Evolutionary conservation across 2,888 invertebrate species (phyloP).

Genomic region (Drosophila multiciliata): DNA sequence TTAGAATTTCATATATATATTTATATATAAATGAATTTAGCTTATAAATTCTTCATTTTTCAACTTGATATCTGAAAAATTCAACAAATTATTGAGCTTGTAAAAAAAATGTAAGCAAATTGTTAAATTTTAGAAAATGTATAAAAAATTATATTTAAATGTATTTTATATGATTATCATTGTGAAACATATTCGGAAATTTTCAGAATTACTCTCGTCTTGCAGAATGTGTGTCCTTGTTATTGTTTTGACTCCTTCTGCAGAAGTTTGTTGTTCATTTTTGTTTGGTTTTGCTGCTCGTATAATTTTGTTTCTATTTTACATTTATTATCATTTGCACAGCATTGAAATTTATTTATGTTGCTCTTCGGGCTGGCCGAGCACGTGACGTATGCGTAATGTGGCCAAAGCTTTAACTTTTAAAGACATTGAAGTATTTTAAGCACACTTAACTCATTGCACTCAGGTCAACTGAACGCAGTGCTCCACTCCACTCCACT

Average conservation of each 20-base stretch:
- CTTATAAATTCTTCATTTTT: not conserved
- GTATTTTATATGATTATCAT: not conserved
- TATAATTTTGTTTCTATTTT: constrained; percentile 74
- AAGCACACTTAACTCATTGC: not conserved
- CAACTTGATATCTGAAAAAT: not conserved
- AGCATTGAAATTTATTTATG: constrained; percentile 78
- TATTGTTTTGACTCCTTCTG: constrained; percentile 80
- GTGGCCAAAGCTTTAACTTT: constrained; percentile 49
- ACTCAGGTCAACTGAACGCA: not conserved
- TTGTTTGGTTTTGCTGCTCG: constrained; percentile 41
- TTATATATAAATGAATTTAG: not conserved
- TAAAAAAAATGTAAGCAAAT: not conserved
- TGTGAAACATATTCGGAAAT: not conserved
- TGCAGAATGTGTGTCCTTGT: constrained; percentile 69
- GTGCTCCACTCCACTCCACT: constrained; percentile 10
- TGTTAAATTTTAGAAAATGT: not conserved
- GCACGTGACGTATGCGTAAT: constrained; percentile 65
- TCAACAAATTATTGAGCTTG: not conserved
- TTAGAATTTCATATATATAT: not conserved
- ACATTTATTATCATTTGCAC: constrained; percentile 79
- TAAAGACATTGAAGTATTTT: constrained; percentile 33
- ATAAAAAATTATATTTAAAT: too few species aligned
- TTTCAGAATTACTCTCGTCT: constrained; percentile 35
- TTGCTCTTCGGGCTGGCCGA: constrained; percentile 26
- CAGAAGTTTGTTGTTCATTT: constrained; percentile 75